These are phyloP conservation scores for Ceratotherium simum DNA, from an alignment of 2,113 vertebrate species.

Conservation along the genomic window DNA sequence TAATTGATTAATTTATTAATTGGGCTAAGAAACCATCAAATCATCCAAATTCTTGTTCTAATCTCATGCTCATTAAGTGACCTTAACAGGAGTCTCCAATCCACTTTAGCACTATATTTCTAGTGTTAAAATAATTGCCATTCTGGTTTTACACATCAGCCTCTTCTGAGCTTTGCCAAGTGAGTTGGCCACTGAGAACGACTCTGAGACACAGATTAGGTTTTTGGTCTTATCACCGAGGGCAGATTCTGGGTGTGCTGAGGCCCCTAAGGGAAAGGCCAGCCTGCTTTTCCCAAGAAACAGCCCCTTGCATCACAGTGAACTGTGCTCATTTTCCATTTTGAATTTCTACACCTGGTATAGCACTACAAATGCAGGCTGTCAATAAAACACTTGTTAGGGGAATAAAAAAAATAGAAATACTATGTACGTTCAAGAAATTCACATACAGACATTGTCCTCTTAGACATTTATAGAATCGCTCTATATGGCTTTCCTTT, in stretches of 20 bases:
- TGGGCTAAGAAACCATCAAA: not conserved
- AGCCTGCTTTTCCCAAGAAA: not conserved
- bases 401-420: not conserved
- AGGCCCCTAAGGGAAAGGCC: not conserved
- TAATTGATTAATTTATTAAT: not conserved
- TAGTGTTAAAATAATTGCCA: not conserved
- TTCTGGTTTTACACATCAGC: slow-evolving; percentile 15
- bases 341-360: not conserved
- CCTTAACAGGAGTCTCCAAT: not conserved
- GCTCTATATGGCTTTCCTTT: not conserved
- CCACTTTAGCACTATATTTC: not conserved
- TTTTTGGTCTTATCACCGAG: not conserved
- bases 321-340: slow-evolving; percentile 25
- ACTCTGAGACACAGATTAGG: not conserved
- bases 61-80: not conserved
- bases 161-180: slow-evolving; percentile 19
- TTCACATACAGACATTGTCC: not conserved
- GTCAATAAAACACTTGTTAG: not conserved
- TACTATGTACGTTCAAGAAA: not conserved
- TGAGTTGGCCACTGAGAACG: not conserved
- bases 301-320: not conserved
- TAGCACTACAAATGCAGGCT: not conserved
- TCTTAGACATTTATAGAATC: slow-evolving; percentile 21
- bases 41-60: slow-evolving; percentile 56
- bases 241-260: not conserved